A percentile compares a stretch with the other conserved stretches of the same genome.
These are phyloP conservation scores for Bombus waltoni DNA, from an alignment of 1,140 invertebrate species.

Conservation along the genomic window DNA sequence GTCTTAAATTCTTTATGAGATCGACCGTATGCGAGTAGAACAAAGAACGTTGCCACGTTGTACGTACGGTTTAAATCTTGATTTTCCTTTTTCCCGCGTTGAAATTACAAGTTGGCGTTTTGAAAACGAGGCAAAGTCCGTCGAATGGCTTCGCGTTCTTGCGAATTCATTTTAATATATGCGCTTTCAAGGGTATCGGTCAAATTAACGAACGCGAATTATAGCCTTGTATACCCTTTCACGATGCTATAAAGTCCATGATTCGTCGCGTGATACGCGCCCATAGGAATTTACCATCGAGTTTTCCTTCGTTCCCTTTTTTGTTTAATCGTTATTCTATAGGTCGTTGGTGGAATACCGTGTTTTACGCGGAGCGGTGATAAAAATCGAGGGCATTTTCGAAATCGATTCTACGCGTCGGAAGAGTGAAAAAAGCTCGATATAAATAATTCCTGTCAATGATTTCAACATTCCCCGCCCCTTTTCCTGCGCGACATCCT, in stretches of 20 bases:
- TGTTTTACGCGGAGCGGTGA: not conserved
- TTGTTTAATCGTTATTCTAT: not conserved
- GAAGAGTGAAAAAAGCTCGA: not conserved
- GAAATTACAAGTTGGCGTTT: too few relatives aligned
- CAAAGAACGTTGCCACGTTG: too few relatives aligned
- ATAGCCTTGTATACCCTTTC: not conserved
- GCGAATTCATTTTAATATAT: not conserved
- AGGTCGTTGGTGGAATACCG: not conserved
- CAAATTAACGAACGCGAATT: constrained; percentile 31
- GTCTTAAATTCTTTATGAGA: too few relatives aligned
- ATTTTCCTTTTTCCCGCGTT: too few relatives aligned
- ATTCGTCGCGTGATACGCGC: constrained; percentile 6
- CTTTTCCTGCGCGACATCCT: not conserved
- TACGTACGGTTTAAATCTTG: too few relatives aligned
- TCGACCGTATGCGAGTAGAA: too few relatives aligned
- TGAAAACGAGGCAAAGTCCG: too few relatives aligned
- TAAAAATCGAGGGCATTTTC: constrained; percentile 3
- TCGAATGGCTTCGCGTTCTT: not conserved
- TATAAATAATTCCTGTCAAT: constrained; percentile 7
- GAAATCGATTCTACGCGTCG: not conserved
- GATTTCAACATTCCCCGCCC: not conserved
- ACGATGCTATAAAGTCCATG: too few relatives aligned
- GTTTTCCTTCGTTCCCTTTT: not conserved
- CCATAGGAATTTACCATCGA: not conserved
- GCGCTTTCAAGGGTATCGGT: not conserved